phyloP scores from a whole-genome alignment of 2,888 invertebrate genomes.

The Augochlorella aurata region DNA sequence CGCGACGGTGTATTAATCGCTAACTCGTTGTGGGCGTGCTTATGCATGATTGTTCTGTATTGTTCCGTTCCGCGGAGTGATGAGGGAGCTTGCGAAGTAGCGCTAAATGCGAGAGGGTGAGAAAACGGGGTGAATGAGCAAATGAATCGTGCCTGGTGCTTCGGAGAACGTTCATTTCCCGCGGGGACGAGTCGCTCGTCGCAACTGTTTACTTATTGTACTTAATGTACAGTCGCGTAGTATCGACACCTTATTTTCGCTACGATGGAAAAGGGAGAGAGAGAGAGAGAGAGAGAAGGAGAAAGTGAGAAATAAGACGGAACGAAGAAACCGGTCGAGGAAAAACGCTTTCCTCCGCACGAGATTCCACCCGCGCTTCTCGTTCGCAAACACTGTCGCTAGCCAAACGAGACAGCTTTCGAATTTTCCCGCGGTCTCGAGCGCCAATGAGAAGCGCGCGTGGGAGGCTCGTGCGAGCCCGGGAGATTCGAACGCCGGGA shows the following conservation, averaged over 20 bases:
- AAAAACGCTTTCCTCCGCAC: slow-evolving; percentile 50
- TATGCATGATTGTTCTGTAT: slow-evolving; percentile 64
- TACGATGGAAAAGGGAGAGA: slow-evolving; percentile 46
- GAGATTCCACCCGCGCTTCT: slow-evolving; percentile 26
- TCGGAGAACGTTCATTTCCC: slow-evolving; percentile 54
- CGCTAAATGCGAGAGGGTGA: neutral
- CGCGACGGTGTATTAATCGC: slow-evolving; percentile 57
- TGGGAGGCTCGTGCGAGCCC: no score
- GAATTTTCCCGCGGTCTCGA: neutral
- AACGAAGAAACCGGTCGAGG: slow-evolving; percentile 20
- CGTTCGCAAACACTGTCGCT: neutral
- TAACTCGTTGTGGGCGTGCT: slow-evolving; percentile 66
- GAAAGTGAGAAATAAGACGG: slow-evolving; percentile 22
- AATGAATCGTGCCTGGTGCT: slow-evolving; percentile 61
- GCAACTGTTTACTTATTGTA: slow-evolving; percentile 58
- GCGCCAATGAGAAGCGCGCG: neutral
- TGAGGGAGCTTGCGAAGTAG: slow-evolving; percentile 13
- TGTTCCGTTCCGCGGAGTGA: slow-evolving; percentile 45
- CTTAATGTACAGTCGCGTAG: slow-evolving; percentile 66
- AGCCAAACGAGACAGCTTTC: neutral
- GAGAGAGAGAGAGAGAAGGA: neutral
- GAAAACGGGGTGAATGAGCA: slow-evolving; percentile 4
- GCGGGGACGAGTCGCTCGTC: slow-evolving; percentile 22
- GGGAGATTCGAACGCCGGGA: neutral
- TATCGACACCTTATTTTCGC: slow-evolving; percentile 66